A percentile compares a stretch with the other conserved stretches of the same genome.
Conservation (phyloP, 1,140 invertebrate genomes). For the Magallana angulata region DNA sequence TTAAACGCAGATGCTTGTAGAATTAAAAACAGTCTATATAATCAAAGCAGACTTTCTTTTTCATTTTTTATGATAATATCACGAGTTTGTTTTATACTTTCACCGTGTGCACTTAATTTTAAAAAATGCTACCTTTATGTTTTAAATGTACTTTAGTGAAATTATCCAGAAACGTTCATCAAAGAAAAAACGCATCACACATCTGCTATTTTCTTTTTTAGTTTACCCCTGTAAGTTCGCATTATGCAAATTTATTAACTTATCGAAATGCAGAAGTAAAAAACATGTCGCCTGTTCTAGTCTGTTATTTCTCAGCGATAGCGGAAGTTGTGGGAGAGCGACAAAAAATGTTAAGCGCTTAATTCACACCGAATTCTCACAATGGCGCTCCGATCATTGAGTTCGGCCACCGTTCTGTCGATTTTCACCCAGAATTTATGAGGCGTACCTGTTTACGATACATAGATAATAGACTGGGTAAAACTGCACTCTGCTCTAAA, state of each 20-base stretch:
- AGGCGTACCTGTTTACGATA: neutral
- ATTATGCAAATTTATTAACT: neutral
- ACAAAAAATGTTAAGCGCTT: neutral
- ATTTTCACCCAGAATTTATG: slow-evolving; percentile 7
- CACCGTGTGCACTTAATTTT: neutral
- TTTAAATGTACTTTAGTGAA: neutral
- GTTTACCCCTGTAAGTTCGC: neutral
- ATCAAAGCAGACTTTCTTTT: neutral
- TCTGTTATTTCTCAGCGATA: neutral
- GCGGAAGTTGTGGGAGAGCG: neutral
- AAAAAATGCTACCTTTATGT: neutral
- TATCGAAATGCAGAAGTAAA: too few species aligned
- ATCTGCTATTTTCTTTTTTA: neutral
- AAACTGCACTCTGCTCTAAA: neutral
- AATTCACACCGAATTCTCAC: neutral
- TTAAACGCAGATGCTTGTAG: neutral
- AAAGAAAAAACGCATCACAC: neutral
- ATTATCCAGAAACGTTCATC: slow-evolving; percentile 12
- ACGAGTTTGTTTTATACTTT: neutral
- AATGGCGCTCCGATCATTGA: neutral
- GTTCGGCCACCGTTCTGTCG: neutral
- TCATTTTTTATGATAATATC: neutral
- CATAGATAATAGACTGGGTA: neutral
- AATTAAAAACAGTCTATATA: neutral
- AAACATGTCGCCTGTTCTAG: too few species aligned